Evolutionary conservation across 2,113 vertebrate genomes (phyloP).

Genomic region (Cololabis saira): DNA sequence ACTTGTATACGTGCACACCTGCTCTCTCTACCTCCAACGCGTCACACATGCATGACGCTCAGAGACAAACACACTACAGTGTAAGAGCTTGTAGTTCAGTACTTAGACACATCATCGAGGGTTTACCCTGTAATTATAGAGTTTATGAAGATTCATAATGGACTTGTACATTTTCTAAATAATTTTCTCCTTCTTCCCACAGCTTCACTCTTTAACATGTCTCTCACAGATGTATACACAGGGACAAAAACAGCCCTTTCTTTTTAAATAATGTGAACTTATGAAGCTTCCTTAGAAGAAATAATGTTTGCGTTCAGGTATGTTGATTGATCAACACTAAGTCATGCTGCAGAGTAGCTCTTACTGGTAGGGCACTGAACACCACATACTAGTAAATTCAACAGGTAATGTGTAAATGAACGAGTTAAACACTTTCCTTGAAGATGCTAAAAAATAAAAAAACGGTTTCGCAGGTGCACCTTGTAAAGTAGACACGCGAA

Average conservation of each 20-base stretch:
- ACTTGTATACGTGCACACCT: slow-evolving; percentile 16
- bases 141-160: slow-evolving; percentile 30
- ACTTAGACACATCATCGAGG: slow-evolving; percentile 32
- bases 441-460: slow-evolving; percentile 46
- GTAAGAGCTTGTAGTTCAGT: not conserved
- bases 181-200: not conserved
- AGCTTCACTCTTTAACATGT: slow-evolving; percentile 16
- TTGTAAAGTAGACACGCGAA: slow-evolving; percentile 16
- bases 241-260: slow-evolving; percentile 17
- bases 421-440: slow-evolving; percentile 32
- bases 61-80: slow-evolving; percentile 6
- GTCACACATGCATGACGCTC: slow-evolving; percentile 2
- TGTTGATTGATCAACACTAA: not conserved
- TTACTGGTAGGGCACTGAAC: not conserved
- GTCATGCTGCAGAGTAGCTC: slow-evolving; percentile 23
- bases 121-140: slow-evolving; percentile 41
- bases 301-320: no score
- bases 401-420: slow-evolving; percentile 36
- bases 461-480: slow-evolving; percentile 10
- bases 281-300: no score
- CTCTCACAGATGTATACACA: slow-evolving; percentile 7
- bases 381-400: slow-evolving; percentile 19
- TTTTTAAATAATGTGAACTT: slow-evolving; percentile 17
- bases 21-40: slow-evolving; percentile 9
- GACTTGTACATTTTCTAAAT: not conserved